Evolutionary conservation across 1,140 invertebrate genomes (phyloP), one percentile per base, ranked within the genome.

Genomic region (Tribolium castaneum): DNA sequence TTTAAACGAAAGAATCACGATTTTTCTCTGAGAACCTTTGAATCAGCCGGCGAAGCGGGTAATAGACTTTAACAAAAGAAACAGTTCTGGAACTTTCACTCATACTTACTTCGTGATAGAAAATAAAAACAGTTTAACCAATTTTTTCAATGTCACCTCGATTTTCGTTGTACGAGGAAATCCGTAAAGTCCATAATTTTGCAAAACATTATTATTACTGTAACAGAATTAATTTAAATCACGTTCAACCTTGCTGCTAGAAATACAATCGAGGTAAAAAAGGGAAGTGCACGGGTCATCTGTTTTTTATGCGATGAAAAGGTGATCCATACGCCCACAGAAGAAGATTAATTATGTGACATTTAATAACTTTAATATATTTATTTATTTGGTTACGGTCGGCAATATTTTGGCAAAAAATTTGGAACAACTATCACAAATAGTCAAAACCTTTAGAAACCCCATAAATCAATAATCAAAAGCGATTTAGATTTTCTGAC

Each of bases 1-100:
- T 59, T 59, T 22, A 34, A 66, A 66, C 30, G 59, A 66, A 13
- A 14, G 59, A 66, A 34, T 66, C 59, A 66, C 59, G 59, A 66
- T 66, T 22, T 35, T 34, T 12, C 34, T 66, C 35, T 30, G 34
- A 66, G 59, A 35, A 35, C 59, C 6, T 66, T 66, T 66, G 30
- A 66, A 66, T 22, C 10, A 35, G 30, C 6, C 56, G 22, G 22
- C 56, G 22, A 62, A 62, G 9, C 56, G 56, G 34, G 59, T 66
- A 66, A 35, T 66, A 22, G 25, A 62, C 16, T 12, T 22, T 4
- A 10, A 25, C 22, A 35, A 34, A 66, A 30, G n/a, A 66, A 66
- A 66, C 39, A 66, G 30, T 35, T 35, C 39, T 35, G 25, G n/a
- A 66, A 66, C 59, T 66, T 66, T 66, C 59, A 66, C 59, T 35